These are phyloP conservation scores for Varecia variegata DNA, from an alignment of 2,797 vertebrate species.

Conservation along the genomic window DNA sequence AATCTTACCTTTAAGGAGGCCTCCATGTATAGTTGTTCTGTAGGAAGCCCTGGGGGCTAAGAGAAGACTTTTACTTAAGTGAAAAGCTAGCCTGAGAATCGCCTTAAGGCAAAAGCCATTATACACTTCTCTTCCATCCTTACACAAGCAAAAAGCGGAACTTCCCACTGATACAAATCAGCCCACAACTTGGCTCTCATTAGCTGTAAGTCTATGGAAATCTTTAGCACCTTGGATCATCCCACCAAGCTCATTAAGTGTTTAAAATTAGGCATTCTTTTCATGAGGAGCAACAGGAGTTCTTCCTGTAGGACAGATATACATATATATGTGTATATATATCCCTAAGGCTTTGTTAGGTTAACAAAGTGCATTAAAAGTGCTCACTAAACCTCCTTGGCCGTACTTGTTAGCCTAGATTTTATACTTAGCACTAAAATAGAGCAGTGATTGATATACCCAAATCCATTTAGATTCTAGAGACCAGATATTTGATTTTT, in stretches of 20 bases:
- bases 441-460: neutral
- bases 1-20: slow-evolving; percentile 39
- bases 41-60: slow-evolving; percentile 52
- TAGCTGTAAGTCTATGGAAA: slow-evolving; percentile 39
- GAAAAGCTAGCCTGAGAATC: slow-evolving; percentile 49
- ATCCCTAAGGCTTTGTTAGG: slow-evolving; percentile 20
- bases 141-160: neutral
- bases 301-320: neutral
- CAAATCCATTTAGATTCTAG: neutral
- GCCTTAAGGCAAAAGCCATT: slow-evolving; percentile 53
- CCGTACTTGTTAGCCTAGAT: slow-evolving; percentile 5
- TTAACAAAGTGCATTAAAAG: slow-evolving; percentile 35
- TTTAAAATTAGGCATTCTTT: slow-evolving; percentile 53
- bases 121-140: neutral
- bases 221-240: slow-evolving; percentile 14
- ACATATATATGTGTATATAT: no score
- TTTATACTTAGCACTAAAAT: neutral
- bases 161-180: slow-evolving; percentile 9
- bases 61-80: slow-evolving; percentile 34
- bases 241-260: slow-evolving; percentile 31
- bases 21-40: slow-evolving; percentile 28
- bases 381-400: neutral
- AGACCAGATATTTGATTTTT: neutral
- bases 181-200: neutral
- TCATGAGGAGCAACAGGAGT: neutral